phyloP scores from a whole-genome alignment of 2,888 invertebrate genomes.

The Machimus rusticus region DNA sequence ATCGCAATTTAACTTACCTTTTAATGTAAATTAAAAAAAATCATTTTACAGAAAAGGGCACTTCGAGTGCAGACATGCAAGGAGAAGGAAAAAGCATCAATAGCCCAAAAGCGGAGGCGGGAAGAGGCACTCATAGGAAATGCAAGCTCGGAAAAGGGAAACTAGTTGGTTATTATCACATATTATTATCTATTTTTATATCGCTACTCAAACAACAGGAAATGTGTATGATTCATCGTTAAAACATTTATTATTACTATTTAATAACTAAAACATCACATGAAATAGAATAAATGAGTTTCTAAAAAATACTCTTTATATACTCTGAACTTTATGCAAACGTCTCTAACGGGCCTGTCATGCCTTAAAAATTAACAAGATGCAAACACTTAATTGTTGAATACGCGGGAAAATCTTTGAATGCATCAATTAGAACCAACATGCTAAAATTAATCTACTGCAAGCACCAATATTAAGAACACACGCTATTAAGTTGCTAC shows the following conservation, averaged over 20 bases:
- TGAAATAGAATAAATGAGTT: neutral
- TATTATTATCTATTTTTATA: neutral
- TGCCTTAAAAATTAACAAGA: neutral
- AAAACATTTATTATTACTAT: slow-evolving; percentile 24
- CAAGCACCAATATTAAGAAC: neutral
- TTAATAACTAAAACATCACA: slow-evolving; percentile 13
- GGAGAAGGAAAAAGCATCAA: slow-evolving; percentile 58
- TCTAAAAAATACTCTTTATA: neutral
- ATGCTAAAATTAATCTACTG: neutral
- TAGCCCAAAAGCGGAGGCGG: slow-evolving; percentile 58
- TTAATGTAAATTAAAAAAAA: neutral
- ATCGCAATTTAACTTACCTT: neutral
- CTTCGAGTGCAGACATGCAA: slow-evolving; percentile 59
- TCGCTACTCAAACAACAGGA: neutral
- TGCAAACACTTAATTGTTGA: neutral
- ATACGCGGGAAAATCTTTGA: neutral
- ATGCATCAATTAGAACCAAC: neutral
- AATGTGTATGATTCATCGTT: neutral
- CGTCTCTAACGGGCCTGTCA: neutral
- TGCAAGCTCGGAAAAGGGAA: slow-evolving; percentile 44
- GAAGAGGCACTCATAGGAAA: slow-evolving; percentile 60
- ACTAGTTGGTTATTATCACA: neutral
- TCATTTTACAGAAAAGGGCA: slow-evolving; percentile 57
- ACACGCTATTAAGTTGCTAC: slow-evolving; percentile 3
- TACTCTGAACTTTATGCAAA: neutral